Percentiles rank a stretch among this genome's conserved stretches.
Conservation (phyloP, 2,888 invertebrate genomes). For the Eudasyphora cyanicolor region DNA sequence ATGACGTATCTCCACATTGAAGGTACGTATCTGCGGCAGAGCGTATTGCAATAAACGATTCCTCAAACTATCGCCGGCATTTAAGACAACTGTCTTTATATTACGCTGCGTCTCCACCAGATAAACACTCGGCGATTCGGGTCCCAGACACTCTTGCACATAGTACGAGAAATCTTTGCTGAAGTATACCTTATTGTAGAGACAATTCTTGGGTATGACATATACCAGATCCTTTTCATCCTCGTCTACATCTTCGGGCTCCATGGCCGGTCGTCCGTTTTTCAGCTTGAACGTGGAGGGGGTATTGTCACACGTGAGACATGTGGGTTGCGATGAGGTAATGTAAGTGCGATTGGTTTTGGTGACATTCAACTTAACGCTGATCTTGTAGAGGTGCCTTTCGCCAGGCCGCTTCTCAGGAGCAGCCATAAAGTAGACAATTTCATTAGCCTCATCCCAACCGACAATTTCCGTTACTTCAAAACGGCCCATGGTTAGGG, state of each 20-base stretch:
- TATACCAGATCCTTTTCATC: conserved; percentile 74
- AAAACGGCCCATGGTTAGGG: conserved; percentile 87
- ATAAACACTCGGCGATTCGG: conserved; percentile 85
- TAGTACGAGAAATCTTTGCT: conserved; percentile 84
- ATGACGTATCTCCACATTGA: conserved; percentile 84
- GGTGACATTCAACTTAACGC: conserved; percentile 80
- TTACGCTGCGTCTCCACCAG: conserved; percentile 84
- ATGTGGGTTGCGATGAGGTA: conserved; percentile 78
- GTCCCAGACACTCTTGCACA: conserved; percentile 90
- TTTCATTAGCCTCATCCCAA: conserved; percentile 87
- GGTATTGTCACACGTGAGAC: conserved; percentile 79
- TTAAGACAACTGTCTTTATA: conserved; percentile 83
- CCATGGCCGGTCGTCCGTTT: conserved; percentile 60
- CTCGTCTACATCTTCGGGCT: conserved; percentile 60
- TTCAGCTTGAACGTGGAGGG: conserved; percentile 75
- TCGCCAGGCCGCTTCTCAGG: conserved; percentile 89
- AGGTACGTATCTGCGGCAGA: conserved; percentile 87
- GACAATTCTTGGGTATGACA: conserved; percentile 82
- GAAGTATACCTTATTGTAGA: conserved; percentile 85
- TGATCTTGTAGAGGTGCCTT: conserved; percentile 89
- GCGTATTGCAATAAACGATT: conserved; percentile 85
- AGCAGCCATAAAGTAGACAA: conserved; percentile 91
- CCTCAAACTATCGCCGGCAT: conserved; percentile 85
- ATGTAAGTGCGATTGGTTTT: conserved; percentile 79
- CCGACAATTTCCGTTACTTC: conserved; percentile 88